Base-by-base conservation (phyloP, 2,888 invertebrate genomes). In the Tinea trinotella region DNA sequence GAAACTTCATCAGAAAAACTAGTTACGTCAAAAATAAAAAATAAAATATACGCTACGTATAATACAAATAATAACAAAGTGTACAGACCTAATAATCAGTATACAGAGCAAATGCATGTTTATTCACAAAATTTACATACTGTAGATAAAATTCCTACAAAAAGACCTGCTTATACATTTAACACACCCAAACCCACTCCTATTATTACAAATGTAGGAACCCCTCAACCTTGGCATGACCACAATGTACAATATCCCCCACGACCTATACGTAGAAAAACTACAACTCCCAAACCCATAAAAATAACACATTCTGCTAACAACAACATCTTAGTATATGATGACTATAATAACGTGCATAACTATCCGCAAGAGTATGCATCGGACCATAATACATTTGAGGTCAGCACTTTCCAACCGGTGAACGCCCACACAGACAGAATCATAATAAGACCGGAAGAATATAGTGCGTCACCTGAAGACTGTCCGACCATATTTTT, bases 401-500 rank as follows among this genome's bases (percentile, higher is more conserved):
- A 84, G 60, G 80, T 79, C 55, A 76, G 79, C 1, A 85, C 84
- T 59, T 80, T 83, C 65, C 72, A 72, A 64, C 81, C 85, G 17
- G 60, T 65, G 1, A 72, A 68, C 34, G 73, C 72, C 0, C 80
- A 82, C 55, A 84, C 85, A 10, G 84, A 85, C 54, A 77, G 70
- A 67, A 84, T 85, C 57, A 70, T 85, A 55, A 85, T 85, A 65
- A 68, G 83, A 62, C 85, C 85, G 59, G 74, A 85, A 66, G 82
- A 85, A 57, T 85, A 85, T 50, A 79, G 69, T 59, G 83, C 74
- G 6, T 70, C 73, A 34, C 68, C 78, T 35, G 74, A 78, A 52
- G 84, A 85, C 40, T 90, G 89, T 60, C 89, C 89, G 0, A 87
- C 88, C 12, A 88, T 90, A 59, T 88, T 83, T 61, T 73, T 90